Evolutionary conservation across 1,140 invertebrate species (phyloP).

Genomic region (Aphelinus certus): DNA sequence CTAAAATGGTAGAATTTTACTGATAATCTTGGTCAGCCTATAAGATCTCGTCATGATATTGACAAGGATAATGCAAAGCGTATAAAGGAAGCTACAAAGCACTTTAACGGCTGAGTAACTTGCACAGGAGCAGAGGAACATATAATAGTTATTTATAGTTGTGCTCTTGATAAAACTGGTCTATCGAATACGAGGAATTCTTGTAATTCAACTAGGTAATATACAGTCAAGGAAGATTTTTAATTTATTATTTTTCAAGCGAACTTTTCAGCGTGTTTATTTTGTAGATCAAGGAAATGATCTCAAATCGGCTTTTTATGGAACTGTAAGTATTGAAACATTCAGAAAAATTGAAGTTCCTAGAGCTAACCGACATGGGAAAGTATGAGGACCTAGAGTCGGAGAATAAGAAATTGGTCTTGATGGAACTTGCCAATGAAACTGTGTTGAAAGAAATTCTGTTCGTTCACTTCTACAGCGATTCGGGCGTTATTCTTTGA

Average conservation of each 20-base stretch:
- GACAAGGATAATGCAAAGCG: conserved; percentile 99
- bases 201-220: conserved; percentile 95
- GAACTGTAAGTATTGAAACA: conserved; percentile 94
- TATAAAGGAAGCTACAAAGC: conserved; percentile 99
- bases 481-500: conserved; percentile 97
- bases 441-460: conserved; percentile 80
- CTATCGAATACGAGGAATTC: conserved; percentile 98
- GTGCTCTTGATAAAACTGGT: conserved; percentile 98
- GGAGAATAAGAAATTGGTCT: conserved; percentile 97
- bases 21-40: conserved; percentile 97
- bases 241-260: conserved; percentile 98
- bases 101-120: conserved; percentile 92
- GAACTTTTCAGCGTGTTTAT: conserved; percentile 98
- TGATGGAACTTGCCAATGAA: conserved; percentile 94
- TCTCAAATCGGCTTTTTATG: conserved; percentile 99
- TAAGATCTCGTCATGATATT: conserved; percentile 98
- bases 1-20: conserved; percentile 97
- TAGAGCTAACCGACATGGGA: conserved; percentile 95
- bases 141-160: conserved; percentile 97
- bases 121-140: conserved; percentile 95
- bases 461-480: conserved; percentile 90
- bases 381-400: conserved; percentile 88
- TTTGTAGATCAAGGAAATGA: conserved; percentile 90
- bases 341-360: conserved; percentile 90
- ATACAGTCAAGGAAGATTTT: conserved; percentile 99